Conservation (phyloP, 1,140 invertebrate species). For the Drosophila pruinosa region DNA sequence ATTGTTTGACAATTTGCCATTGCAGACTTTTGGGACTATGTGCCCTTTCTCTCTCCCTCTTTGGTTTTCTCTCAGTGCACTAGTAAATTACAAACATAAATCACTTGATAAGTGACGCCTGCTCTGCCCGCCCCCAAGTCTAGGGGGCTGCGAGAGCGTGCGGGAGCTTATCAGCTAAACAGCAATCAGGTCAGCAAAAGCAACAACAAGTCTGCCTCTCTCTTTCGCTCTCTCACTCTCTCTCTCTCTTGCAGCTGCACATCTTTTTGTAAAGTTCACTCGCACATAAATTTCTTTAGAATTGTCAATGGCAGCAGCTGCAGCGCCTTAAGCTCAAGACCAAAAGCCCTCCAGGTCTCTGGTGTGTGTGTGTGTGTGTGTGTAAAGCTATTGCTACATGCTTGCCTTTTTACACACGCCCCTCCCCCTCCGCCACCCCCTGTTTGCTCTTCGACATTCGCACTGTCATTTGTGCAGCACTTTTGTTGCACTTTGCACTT, state of each 20-base stretch:
- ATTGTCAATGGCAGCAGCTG: conserved; percentile 58
- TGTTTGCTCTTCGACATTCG: background rate
- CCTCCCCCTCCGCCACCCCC: background rate
- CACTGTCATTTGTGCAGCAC: conserved; percentile 39
- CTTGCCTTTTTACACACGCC: conserved; percentile 18
- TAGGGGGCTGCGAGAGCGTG: conserved; percentile 2
- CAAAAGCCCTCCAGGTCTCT: conserved; percentile 27
- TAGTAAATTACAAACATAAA: conserved; percentile 65
- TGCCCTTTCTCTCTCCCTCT: background rate
- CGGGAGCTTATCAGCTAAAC: conserved; percentile 55
- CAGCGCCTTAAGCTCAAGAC: conserved; percentile 41
- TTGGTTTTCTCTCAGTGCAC: conserved; percentile 10
- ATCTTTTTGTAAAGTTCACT: conserved; percentile 58
- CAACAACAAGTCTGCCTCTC: conserved; percentile 15
- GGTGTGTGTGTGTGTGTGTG: background rate
- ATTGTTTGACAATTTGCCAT: conserved; percentile 58
- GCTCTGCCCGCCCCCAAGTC: conserved; percentile 6
- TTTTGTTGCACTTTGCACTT: conserved; percentile 56
- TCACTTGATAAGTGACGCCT: conserved; percentile 64
- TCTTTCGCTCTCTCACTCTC: background rate
- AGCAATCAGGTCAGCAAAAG: conserved; percentile 52
- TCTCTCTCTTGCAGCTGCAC: conserved; percentile 30
- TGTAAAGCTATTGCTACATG: conserved; percentile 19
- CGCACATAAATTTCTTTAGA: conserved; percentile 59
- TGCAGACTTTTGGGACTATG: conserved; percentile 48